Percentiles rank a stretch among this genome's conserved stretches.
phyloP scores from a whole-genome alignment of 2,113 vertebrate genomes.

The Trinectes maculatus region DNA sequence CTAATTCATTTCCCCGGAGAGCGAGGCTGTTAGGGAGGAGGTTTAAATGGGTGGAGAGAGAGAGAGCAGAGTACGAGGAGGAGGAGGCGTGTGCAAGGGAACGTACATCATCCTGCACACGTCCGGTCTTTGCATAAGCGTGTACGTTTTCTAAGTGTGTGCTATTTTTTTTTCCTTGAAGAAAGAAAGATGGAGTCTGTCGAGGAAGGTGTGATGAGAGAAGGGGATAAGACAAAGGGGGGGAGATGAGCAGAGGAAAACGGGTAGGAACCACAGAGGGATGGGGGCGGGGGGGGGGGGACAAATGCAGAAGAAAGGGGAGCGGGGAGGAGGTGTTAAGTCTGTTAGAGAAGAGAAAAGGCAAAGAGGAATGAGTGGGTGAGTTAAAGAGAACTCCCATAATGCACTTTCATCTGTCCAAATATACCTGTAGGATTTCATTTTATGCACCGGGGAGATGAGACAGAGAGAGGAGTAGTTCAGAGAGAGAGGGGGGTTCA shows the following conservation, averaged over 20 bases:
- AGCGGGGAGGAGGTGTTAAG: constrained; percentile 61
- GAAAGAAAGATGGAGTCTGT: constrained; percentile 17
- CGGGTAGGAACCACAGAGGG: constrained; percentile 1
- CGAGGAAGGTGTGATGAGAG: constrained; percentile 48
- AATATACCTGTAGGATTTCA: not conserved
- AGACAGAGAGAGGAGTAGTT: constrained; percentile 60
- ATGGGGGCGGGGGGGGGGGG: constrained; percentile 38
- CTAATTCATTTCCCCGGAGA: constrained; percentile 79
- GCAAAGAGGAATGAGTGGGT: constrained; percentile 42
- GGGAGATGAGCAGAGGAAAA: constrained; percentile 50
- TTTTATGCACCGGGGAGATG: constrained; percentile 54
- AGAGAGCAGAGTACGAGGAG: constrained; percentile 19
- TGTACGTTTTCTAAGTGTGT: constrained; percentile 5
- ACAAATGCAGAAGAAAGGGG: constrained; percentile 43
- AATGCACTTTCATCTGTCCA: constrained; percentile 33
- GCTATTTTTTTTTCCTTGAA: not conserved
- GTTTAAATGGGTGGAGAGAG: constrained; percentile 48
- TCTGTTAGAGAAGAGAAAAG: constrained; percentile 49
- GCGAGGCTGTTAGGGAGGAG: constrained; percentile 38
- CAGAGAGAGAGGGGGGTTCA: constrained; percentile 47
- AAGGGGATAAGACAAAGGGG: constrained; percentile 55
- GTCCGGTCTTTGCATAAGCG: constrained; percentile 4
- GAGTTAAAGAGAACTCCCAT: constrained; percentile 35
- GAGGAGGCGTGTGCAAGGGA: constrained; percentile 19
- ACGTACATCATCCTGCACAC: not conserved